These are phyloP conservation scores for Ooceraea biroi DNA, from an alignment of 1,140 invertebrate genomes.

Conservation along the genomic window DNA sequence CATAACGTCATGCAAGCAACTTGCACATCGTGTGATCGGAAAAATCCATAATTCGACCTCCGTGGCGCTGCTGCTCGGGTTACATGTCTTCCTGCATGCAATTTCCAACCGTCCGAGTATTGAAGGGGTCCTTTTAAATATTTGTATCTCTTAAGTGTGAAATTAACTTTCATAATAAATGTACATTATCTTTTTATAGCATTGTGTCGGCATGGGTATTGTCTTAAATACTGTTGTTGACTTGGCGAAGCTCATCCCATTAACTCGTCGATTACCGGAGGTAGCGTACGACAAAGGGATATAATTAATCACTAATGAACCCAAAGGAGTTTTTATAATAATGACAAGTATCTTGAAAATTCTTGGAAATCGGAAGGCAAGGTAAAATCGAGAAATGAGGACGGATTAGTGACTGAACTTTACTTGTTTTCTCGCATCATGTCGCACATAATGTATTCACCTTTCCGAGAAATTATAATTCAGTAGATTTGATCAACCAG, in stretches of 20 bases:
- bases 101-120: constrained; percentile 24
- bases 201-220: no score
- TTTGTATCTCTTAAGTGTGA: not conserved
- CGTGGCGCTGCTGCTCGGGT: constrained; percentile 30
- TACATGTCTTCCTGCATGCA: constrained; percentile 32
- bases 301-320: constrained; percentile 51
- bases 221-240: not conserved
- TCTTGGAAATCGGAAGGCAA: not conserved
- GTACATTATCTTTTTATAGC: not conserved
- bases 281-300: not conserved
- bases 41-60: constrained; percentile 69
- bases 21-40: constrained; percentile 70
- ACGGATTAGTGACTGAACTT: constrained; percentile 18
- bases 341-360: not conserved
- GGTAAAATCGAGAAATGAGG: not conserved
- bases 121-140: not conserved
- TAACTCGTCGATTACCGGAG: constrained; percentile 23
- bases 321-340: not conserved
- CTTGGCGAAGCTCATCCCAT: not conserved
- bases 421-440: not conserved
- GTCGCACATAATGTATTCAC: not conserved
- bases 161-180: not conserved
- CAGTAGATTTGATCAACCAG: not conserved
- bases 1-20: constrained; percentile 51
- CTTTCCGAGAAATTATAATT: constrained; percentile 23